Evolutionary conservation across 1,140 invertebrate genomes (phyloP), one percentile per base, ranked within the genome.

Genomic region (Calycopis cecrops): DNA sequence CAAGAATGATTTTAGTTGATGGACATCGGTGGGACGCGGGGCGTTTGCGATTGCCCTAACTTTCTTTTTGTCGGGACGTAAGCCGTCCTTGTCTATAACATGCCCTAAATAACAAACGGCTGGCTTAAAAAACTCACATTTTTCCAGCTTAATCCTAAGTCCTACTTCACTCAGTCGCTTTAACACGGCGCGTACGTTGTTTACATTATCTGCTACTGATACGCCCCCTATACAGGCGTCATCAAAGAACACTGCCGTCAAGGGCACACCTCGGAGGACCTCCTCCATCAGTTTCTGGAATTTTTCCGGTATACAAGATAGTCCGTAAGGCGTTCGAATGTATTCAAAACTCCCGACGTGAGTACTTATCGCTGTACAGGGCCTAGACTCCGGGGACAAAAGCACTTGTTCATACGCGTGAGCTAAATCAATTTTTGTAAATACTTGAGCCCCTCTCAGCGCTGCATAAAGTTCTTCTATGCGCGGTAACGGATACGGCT

Each of bases 91-190:
- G n/a, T n/a, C n/a, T n/a, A n/a, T n/a, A n/a, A n/a, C n/a, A n/a
- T n/a, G n/a, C n/a, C n/a, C n/a, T n/a, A n/a, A 28, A 28, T 28
- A 40, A 54, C 72, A 72, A 4, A 65, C 67, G 0, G 55, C 8
- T 7, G 64, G 50, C 42, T 64, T 65, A 14, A 71, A 62, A 54
- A 71, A 71, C 6, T 48, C 28, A 63, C 65, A 73, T 59, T 68
- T 70, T 16, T 60, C 48, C n/a, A 63, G 35, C 34, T 69, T 71
- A 35, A 77, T 57, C 17, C 55, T 67, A 6, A 75, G 42, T 0
- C 66, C 72, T 35, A 52, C 48, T 12, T 52, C 14, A 11, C 37
- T 34, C 37, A 72, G 60, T 28, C 70, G 21, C 10, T 59, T 57
- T 14, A 72, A 34, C 17, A 65, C 64, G 21, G 51, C 38, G 50